phyloP scores from a whole-genome alignment of 2,113 vertebrate genomes.

The Lasiurus borealis region DNA sequence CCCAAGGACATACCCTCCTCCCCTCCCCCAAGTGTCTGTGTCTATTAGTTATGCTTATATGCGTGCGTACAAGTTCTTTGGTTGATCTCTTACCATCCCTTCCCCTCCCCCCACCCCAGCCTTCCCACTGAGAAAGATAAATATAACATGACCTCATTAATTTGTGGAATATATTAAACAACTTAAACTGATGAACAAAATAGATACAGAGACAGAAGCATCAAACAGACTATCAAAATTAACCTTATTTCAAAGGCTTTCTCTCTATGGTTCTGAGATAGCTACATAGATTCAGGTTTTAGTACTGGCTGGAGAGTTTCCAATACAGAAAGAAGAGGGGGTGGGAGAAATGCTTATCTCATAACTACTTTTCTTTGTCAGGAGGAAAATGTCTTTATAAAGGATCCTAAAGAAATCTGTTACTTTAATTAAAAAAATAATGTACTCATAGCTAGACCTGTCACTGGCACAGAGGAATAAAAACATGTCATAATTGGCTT shows the following conservation, averaged over 20 bases:
- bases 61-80: no score
- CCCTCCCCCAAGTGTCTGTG: no score
- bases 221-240: background rate
- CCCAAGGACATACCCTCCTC: no score
- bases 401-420: background rate
- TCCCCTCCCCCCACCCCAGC: no score
- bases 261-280: background rate
- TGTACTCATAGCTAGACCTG: background rate
- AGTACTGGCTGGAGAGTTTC: rapidly evolving
- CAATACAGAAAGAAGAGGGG: background rate
- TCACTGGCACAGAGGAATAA: background rate
- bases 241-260: background rate
- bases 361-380: background rate
- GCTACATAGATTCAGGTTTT: background rate
- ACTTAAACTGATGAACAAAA: no score
- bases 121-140: no score
- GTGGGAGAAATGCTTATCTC: background rate
- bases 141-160: no score
- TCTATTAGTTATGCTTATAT: no score
- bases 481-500: background rate
- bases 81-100: no score
- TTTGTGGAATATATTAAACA: no score
- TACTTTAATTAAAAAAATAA: background rate
- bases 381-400: background rate
- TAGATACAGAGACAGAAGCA: no score